phyloP scores from a whole-genome alignment of 1,140 invertebrate genomes.

The Ceratoteleas bidentatus region DNA sequence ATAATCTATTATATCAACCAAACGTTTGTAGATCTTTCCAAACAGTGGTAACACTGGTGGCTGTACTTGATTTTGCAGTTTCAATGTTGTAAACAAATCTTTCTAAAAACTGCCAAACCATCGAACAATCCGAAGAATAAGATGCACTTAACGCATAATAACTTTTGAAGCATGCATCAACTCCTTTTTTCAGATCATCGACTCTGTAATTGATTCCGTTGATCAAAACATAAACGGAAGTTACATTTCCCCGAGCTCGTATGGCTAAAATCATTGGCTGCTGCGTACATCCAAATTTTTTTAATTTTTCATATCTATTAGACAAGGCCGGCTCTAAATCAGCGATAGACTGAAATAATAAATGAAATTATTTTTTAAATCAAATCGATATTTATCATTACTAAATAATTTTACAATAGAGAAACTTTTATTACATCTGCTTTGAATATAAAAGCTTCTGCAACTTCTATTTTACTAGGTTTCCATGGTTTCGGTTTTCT shows the following conservation, averaged over 20 bases:
- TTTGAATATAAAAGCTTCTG: conserved; percentile 14
- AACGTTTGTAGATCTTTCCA: conserved; percentile 5
- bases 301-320: conserved; percentile 10
- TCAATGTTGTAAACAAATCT: conserved; percentile 19
- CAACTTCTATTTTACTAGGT: conserved; percentile 11
- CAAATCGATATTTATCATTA: too few relatives aligned
- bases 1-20: too few relatives aligned
- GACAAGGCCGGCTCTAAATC: conserved; percentile 5
- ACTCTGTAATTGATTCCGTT: conserved; percentile 15
- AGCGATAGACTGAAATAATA: conserved; percentile 8
- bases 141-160: conserved; percentile 21
- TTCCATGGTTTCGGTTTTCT: conserved; percentile 18
- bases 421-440: conserved; percentile 2
- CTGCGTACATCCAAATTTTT: conserved; percentile 7
- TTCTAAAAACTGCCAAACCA: conserved; percentile 31
- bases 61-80: not conserved
- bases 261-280: conserved; percentile 19
- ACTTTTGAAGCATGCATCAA: conserved; percentile 24
- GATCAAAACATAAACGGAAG: conserved; percentile 9
- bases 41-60: not conserved
- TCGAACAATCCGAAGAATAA: conserved; percentile 8
- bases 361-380: too few relatives aligned
- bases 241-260: not conserved
- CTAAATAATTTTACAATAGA: too few relatives aligned
- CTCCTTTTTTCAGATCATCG: conserved; percentile 1